phyloP scores from a whole-genome alignment of 2,888 invertebrate species.

The Leptinotarsa rubiginosa region DNA sequence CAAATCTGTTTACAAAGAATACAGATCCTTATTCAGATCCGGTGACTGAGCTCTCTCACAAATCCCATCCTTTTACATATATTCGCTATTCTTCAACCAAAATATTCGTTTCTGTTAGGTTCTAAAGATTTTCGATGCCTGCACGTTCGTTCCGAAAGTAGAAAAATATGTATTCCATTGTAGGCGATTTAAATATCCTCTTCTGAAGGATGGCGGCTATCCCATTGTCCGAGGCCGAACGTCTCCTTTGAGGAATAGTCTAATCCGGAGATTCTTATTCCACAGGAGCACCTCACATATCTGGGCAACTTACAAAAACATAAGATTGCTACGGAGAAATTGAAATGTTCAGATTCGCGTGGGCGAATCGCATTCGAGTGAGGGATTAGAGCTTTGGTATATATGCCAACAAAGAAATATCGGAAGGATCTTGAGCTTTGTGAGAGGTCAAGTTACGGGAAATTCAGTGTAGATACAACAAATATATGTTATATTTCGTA shows the following conservation, averaged over 20 bases:
- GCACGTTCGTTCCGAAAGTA: constrained; percentile 54
- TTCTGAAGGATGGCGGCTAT: constrained; percentile 46
- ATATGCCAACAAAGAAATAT: background rate
- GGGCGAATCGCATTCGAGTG: constrained; percentile 4
- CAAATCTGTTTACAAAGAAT: constrained; percentile 27
- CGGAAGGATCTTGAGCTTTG: background rate
- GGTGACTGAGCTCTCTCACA: constrained; percentile 20
- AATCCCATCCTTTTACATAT: constrained; percentile 24
- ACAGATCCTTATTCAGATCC: constrained; percentile 18
- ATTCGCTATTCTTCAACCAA: background rate
- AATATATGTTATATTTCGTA: too few relatives aligned
- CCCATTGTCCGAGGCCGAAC: constrained; percentile 34
- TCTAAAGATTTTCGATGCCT: constrained; percentile 38
- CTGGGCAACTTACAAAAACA: constrained; percentile 26
- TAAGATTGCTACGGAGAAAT: constrained; percentile 31
- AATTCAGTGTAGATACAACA: too few relatives aligned
- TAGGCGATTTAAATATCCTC: constrained; percentile 60
- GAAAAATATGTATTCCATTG: constrained; percentile 63
- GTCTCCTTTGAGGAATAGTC: constrained; percentile 28
- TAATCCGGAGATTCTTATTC: constrained; percentile 30
- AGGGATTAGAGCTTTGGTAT: constrained; percentile 1
- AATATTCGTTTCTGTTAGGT: constrained; percentile 30
- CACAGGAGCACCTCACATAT: constrained; percentile 17
- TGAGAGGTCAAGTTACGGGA: background rate
- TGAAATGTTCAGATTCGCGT: constrained; percentile 34